A percentile compares a stretch with the other conserved stretches of the same genome.
Evolutionary conservation across 2,797 vertebrate genomes (phyloP).

Genomic region (Danionella dracula): DNA sequence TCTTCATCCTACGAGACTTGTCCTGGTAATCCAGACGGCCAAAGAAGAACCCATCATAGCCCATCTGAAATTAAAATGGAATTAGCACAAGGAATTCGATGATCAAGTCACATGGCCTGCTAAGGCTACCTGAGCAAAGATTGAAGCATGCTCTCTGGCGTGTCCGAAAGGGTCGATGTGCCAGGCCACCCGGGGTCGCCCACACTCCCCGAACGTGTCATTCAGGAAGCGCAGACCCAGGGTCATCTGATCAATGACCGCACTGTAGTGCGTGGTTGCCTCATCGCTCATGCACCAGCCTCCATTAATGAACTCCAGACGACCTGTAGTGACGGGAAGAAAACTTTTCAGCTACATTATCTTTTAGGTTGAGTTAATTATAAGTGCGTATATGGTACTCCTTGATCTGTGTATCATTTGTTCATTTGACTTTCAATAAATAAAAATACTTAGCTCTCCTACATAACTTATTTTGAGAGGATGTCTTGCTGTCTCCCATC

Average conservation of each 20-base stretch:
- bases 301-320: constrained; percentile 85
- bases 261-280: constrained; percentile 78
- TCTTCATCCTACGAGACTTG: constrained; percentile 55
- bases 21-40: constrained; percentile 90
- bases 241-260: constrained; percentile 86
- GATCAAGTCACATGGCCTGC: neutral
- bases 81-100: neutral
- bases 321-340: constrained; percentile 59
- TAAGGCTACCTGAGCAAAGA: constrained; percentile 81
- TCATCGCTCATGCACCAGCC: constrained; percentile 95
- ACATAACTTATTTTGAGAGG: too few species aligned
- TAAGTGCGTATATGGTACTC: too few species aligned
- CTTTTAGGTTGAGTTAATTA: too few species aligned
- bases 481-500: too few species aligned
- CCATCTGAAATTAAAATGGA: constrained; percentile 71
- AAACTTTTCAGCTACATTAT: too few species aligned
- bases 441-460: too few species aligned
- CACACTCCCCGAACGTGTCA: constrained; percentile 74
- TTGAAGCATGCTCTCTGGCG: constrained; percentile 84
- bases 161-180: constrained; percentile 94
- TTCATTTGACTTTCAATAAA: too few species aligned
- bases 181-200: constrained; percentile 83
- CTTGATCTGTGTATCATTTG: too few species aligned
- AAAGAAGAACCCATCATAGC: constrained; percentile 85
- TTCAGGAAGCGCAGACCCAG: constrained; percentile 82